Evolutionary conservation across 2,888 invertebrate genomes (phyloP).

Genomic region (Zeuzera pyrina): DNA sequence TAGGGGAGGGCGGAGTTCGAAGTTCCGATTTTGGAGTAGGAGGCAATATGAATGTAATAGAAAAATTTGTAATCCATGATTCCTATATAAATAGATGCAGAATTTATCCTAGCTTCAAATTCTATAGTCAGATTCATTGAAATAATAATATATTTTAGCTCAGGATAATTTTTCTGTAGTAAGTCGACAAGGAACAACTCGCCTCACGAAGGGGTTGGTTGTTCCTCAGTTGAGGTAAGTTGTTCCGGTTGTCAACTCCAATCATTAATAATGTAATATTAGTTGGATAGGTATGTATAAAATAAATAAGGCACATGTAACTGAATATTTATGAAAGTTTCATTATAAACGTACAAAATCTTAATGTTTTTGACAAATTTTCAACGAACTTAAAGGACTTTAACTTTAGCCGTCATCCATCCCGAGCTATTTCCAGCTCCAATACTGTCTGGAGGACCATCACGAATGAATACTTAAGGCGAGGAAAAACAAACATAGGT

Average conservation of each 20-base stretch:
- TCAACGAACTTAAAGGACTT: too few relatives aligned
- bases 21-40: too few relatives aligned
- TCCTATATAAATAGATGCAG: too few relatives aligned
- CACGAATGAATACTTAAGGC: constrained; percentile 18
- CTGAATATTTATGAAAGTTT: constrained; percentile 7
- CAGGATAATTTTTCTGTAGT: constrained; percentile 7
- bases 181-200: constrained; percentile 8
- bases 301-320: constrained; percentile 7
- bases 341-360: constrained; percentile 2
- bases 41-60: too few relatives aligned
- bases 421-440: constrained; percentile 36
- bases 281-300: constrained; percentile 6
- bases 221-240: constrained; percentile 8
- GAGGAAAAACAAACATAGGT: constrained; percentile 26
- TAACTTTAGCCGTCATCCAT: constrained; percentile 15
- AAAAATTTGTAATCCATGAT: too few relatives aligned
- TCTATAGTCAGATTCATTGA: too few relatives aligned
- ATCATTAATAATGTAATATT: constrained; percentile 4
- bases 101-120: constrained; percentile 6
- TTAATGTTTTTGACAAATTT: constrained; percentile 4
- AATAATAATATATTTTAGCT: constrained; percentile 6
- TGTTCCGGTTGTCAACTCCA: constrained; percentile 6
- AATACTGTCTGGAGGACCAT: constrained; percentile 24
- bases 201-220: constrained; percentile 8
- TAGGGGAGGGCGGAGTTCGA: constrained; percentile 3